Evolutionary conservation across 2,888 invertebrate genomes (phyloP).

Genomic region (Tanypteryx hageni): DNA sequence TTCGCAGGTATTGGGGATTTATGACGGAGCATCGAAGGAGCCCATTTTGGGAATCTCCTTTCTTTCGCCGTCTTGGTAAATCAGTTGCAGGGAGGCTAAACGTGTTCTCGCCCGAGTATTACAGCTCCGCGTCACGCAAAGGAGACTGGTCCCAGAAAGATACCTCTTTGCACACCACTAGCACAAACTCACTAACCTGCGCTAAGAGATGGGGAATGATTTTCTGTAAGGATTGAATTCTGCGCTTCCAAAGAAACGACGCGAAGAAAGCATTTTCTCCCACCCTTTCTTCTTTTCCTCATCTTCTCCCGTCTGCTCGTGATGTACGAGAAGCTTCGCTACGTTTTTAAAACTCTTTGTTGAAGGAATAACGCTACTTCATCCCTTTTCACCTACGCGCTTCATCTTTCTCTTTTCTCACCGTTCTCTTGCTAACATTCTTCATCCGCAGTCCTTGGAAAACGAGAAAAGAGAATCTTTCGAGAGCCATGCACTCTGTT

Average conservation of each 20-base stretch:
- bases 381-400: background rate
- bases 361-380: background rate
- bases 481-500: background rate
- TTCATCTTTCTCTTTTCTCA: background rate
- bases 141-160: background rate
- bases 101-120: no score
- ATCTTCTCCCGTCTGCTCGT: background rate
- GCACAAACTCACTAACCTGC: background rate
- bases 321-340: slow-evolving; percentile 39
- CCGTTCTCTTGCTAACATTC: background rate
- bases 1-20: background rate
- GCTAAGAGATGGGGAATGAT: background rate
- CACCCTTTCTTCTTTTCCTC: background rate
- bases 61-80: background rate
- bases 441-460: background rate
- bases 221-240: no score
- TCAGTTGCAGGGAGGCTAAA: no score
- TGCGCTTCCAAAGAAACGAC: background rate
- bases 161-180: slow-evolving; percentile 1
- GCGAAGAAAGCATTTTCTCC: background rate
- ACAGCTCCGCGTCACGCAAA: slow-evolving; percentile 37
- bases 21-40: background rate
- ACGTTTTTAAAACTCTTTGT: slow-evolving; percentile 30
- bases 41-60: slow-evolving; percentile 16
- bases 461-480: slow-evolving; percentile 40